Evolutionary conservation across 2,113 vertebrate genomes (phyloP).

Genomic region (Pachyramphus minor): DNA sequence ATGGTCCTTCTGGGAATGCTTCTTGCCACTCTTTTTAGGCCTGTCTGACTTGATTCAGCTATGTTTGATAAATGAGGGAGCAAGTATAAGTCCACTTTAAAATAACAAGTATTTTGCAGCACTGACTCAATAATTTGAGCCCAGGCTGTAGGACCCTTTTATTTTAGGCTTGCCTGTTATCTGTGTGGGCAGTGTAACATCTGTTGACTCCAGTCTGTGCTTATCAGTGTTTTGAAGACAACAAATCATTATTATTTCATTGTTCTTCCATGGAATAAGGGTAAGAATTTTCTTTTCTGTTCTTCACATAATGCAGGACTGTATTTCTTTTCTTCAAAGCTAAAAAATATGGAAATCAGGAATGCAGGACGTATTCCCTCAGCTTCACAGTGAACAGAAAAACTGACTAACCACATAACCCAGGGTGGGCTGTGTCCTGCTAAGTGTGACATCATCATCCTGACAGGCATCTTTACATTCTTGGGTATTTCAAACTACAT

Average conservation of each 20-base stretch:
- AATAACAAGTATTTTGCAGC: not conserved
- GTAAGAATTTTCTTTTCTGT: not conserved
- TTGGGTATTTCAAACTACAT: not conserved
- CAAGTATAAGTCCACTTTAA: not conserved
- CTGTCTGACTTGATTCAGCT: not conserved
- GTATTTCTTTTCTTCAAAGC: not conserved
- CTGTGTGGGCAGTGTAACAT: not conserved
- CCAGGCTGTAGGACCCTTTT: not conserved
- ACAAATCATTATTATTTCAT: not conserved
- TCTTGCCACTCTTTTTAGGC: not conserved
- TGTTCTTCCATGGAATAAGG: not conserved
- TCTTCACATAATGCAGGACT: not conserved
- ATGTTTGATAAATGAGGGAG: not conserved
- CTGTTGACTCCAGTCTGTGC: not conserved
- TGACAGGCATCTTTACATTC: not conserved
- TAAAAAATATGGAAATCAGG: not conserved
- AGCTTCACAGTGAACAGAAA: not conserved
- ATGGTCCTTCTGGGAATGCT: not conserved
- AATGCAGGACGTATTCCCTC: not conserved
- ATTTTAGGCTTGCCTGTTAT: not conserved
- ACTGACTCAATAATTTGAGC: not conserved
- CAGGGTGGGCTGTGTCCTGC: not conserved
- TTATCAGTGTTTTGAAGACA: not conserved
- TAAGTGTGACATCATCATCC: no score
- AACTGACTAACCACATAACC: not conserved